These are phyloP conservation scores for Nymphicus hollandicus DNA, from an alignment of 2,113 vertebrate genomes.

Conservation along the genomic window DNA sequence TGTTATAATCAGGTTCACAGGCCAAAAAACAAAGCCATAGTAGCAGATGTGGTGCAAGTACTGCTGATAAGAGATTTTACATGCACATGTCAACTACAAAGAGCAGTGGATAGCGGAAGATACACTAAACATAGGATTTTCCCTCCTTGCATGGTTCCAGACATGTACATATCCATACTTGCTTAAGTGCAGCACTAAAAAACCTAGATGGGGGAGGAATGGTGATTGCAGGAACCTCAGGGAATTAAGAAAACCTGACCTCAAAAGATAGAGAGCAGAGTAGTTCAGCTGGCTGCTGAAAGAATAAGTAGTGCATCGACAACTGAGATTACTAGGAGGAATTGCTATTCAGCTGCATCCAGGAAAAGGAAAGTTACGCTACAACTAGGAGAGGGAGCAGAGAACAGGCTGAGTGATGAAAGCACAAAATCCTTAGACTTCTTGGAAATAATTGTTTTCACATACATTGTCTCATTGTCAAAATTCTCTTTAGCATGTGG, in stretches of 20 bases:
- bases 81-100: not conserved
- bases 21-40: not conserved
- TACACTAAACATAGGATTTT: not conserved
- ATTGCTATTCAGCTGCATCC: not conserved
- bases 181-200: not conserved
- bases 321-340: not conserved
- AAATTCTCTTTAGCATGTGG: not conserved
- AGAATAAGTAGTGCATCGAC: not conserved
- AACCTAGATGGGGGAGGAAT: not conserved
- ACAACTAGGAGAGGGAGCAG: not conserved
- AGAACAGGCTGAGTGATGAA: not conserved
- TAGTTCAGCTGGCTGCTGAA: not conserved
- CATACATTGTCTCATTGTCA: not conserved
- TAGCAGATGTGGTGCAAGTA: not conserved
- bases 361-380: not conserved
- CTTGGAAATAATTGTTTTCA: not conserved
- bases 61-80: not conserved
- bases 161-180: not conserved
- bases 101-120: not conserved
- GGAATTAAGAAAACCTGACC: not conserved
- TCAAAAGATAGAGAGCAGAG: not conserved
- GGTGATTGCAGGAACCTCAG: not conserved
- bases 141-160: not conserved
- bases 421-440: not conserved
- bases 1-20: not conserved